phyloP scores from a whole-genome alignment of 2,888 invertebrate genomes.

The Ariolimax columbianus region DNA sequence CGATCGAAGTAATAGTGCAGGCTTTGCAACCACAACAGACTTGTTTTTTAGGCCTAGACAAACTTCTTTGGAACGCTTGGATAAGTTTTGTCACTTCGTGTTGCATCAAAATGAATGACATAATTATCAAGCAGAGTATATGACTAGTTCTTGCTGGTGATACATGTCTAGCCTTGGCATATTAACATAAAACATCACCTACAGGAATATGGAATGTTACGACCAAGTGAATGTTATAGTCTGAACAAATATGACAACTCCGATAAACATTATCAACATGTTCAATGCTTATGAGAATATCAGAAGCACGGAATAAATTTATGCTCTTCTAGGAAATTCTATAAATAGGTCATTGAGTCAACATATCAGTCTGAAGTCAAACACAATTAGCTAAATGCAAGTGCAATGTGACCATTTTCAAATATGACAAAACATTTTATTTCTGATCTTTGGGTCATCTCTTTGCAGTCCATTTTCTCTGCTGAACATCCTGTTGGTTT shows the following conservation, averaged over 20 bases:
- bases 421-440: background rate
- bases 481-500: constrained; percentile 38
- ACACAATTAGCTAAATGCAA: background rate
- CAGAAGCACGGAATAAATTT: background rate
- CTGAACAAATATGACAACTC: background rate
- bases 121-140: background rate
- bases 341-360: background rate
- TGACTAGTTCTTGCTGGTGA: background rate
- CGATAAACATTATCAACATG: background rate
- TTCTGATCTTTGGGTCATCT: constrained; percentile 24
- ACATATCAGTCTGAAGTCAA: background rate
- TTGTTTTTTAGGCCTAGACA: no score
- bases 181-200: background rate
- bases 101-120: background rate
- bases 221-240: background rate
- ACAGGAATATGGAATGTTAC: background rate
- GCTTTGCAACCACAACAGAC: no score
- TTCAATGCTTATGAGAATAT: background rate
- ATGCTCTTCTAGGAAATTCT: background rate
- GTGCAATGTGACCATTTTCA: background rate
- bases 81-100: no score
- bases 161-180: background rate
- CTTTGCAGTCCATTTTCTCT: constrained; percentile 25
- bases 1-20: no score
- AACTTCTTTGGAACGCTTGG: no score